Base-by-base conservation (phyloP, 2,888 invertebrate species). In the Aproaerema taeniolella region DNA sequence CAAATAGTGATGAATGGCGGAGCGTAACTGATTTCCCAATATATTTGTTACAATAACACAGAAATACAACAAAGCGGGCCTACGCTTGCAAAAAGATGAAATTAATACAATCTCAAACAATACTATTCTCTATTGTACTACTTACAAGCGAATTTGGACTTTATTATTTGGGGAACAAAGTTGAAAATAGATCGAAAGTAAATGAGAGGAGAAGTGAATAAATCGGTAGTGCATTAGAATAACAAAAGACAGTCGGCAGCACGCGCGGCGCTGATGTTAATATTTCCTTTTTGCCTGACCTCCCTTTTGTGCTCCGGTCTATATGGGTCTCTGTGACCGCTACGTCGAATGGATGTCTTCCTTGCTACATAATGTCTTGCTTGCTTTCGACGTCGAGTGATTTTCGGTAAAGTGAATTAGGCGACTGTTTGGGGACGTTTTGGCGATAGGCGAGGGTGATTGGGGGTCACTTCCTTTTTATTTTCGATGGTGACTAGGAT, bases 61-160 rank as follows among this genome's bases (percentile, higher is more conserved):
- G n/a, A 26, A 16, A 32, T 38, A 12, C 10, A 15, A 35, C 28
- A 35, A 35, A 28, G 32, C 16, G 20, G 17, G 28, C 39, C 33
- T 33, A 14, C 39, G 39, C 33, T 33, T 20, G 33, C 39, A 39
- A 29, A 39, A 39, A 39, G 33, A 33, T 39, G 39, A 39, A 39
- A 39, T 39, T 39, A 39, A 39, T 39, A 39, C 39, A 39, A 33
- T 33, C 31, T 12, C 31, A n/a, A 25, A 38, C 33, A 39, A 39
- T 28, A 39, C 33, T 2, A 20, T 26, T n/a, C 38, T 1, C 14
- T 28, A 15, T 17, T 10, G 26, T 39, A 17, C 17, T 17, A 16
- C 13, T 12, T 2, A 9, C 29, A 29, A 12, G 3, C 14, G 17
- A 33, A 33, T 4, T 24, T 28, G 25, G 31, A 11, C 29, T 15